Conservation (phyloP, 2,888 invertebrate genomes). For the Formica aserva region DNA sequence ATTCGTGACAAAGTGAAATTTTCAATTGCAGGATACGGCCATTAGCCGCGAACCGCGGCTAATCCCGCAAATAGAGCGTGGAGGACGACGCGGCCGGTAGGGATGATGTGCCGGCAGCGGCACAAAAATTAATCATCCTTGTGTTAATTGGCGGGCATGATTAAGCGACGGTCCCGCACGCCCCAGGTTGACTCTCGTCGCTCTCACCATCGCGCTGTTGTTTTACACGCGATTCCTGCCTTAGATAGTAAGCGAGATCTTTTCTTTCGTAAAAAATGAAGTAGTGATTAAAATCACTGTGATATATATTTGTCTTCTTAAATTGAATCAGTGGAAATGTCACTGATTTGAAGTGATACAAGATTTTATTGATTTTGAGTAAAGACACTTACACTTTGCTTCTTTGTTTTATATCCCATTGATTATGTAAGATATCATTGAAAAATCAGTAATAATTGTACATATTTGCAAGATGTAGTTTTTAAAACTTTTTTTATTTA, state of each 20-base stretch:
- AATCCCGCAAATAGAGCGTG: constrained; percentile 77
- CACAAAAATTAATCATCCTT: constrained; percentile 76
- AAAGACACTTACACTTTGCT: neutral
- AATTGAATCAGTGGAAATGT: neutral
- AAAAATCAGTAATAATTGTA: neutral
- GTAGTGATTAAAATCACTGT: neutral
- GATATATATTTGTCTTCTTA: neutral
- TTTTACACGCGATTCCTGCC: constrained; percentile 32
- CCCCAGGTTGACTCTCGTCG: constrained; percentile 49
- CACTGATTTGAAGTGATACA: neutral
- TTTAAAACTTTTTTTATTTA: neutral
- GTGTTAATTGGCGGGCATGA: constrained; percentile 76
- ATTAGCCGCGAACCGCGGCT: constrained; percentile 78
- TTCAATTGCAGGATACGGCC: constrained; percentile 79
- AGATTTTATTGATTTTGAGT: neutral
- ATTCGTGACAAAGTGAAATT: constrained; percentile 80
- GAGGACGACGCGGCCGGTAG: constrained; percentile 55
- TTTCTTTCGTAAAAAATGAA: constrained; percentile 1
- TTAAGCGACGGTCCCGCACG: constrained; percentile 65
- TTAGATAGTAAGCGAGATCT: constrained; percentile 30
- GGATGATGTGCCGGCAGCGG: constrained; percentile 53
- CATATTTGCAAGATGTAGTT: neutral
- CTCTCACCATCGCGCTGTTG: neutral
- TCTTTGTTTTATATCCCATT: neutral
- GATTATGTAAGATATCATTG: neutral